Conservation (phyloP, 2,113 vertebrate species). For the Periophthalmodon schlosseri region DNA sequence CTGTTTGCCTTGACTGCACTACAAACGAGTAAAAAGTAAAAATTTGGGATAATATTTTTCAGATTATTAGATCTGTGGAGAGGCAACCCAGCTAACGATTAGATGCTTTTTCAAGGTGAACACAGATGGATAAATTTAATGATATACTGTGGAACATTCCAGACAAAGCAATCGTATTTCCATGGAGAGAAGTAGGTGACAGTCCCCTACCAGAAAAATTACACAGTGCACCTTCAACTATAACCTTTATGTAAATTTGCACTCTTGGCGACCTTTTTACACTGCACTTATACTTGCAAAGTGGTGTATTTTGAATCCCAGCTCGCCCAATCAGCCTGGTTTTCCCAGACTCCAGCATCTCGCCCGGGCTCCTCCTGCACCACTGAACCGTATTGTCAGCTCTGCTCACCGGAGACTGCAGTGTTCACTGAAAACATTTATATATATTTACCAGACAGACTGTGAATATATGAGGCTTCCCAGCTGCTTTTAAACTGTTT, state of each 20-base stretch:
- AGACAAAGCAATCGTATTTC: too few species aligned
- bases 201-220: too few species aligned
- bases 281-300: background rate
- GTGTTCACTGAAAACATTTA: slow-evolving; percentile 28
- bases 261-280: background rate
- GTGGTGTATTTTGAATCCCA: slow-evolving; percentile 19
- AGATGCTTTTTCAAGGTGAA: too few species aligned
- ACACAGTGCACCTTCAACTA: too few species aligned
- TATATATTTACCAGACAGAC: slow-evolving; percentile 19
- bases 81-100: too few species aligned
- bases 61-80: too few species aligned
- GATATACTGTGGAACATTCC: too few species aligned
- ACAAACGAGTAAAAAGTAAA: background rate
- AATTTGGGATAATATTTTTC: too few species aligned
- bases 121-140: too few species aligned
- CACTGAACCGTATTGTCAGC: slow-evolving; percentile 33
- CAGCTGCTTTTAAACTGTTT: slow-evolving; percentile 18
- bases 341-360: slow-evolving; percentile 31
- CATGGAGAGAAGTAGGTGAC: too few species aligned
- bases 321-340: slow-evolving; percentile 43
- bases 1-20: background rate
- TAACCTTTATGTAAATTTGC: background rate
- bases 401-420: slow-evolving; percentile 33
- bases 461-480: slow-evolving; percentile 17
- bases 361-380: slow-evolving; percentile 23